Evolutionary conservation across 2,113 vertebrate species (phyloP).

Genomic region (Beaufortia kweichowensis): DNA sequence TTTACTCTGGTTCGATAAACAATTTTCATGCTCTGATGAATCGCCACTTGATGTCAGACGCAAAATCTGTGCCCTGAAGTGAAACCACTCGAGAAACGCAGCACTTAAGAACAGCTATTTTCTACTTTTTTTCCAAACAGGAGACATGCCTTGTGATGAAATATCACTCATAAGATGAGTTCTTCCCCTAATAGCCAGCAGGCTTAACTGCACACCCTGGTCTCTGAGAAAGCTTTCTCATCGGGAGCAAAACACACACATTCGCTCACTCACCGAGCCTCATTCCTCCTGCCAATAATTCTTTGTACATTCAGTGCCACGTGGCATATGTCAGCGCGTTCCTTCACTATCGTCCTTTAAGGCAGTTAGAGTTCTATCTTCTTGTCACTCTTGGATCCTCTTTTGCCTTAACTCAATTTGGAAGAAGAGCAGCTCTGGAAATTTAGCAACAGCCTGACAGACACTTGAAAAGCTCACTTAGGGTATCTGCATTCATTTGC

Average conservation of each 20-base stretch:
- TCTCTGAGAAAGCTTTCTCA: background rate
- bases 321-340: background rate
- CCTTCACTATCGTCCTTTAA: conserved; percentile 11
- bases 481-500: conserved; percentile 41
- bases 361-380: conserved; percentile 34
- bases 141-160: background rate
- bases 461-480: conserved; percentile 14
- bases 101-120: background rate
- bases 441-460: conserved; percentile 24
- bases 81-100: too few relatives aligned
- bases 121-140: background rate
- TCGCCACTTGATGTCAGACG: too few relatives aligned
- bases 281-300: conserved; percentile 13
- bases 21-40: too few relatives aligned
- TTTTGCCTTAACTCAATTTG: conserved; percentile 49
- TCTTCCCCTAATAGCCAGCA: background rate
- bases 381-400: conserved; percentile 16
- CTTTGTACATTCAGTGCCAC: conserved; percentile 8
- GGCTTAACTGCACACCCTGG: conserved; percentile 1
- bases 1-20: too few relatives aligned
- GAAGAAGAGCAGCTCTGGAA: background rate
- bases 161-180: conserved; percentile 2
- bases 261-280: conserved; percentile 9
- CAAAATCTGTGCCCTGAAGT: too few relatives aligned
- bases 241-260: conserved; percentile 23